These are phyloP conservation scores for Harmothoe impar DNA, from an alignment of 2,888 invertebrate species.

Conservation along the genomic window DNA sequence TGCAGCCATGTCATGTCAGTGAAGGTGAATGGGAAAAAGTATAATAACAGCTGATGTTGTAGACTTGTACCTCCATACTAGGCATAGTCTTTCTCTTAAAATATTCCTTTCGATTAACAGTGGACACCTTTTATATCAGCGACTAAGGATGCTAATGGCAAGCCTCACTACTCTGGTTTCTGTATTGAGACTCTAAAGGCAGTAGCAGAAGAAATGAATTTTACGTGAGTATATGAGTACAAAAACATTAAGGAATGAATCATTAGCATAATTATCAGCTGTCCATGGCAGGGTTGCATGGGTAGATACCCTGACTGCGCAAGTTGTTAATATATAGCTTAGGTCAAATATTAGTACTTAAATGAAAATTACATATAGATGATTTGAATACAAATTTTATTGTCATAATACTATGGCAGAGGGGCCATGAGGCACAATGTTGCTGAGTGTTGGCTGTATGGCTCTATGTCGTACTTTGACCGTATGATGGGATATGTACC, in stretches of 20 bases:
- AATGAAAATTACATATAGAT: not conserved
- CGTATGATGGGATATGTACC: too few species aligned
- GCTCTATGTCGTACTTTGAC: too few species aligned
- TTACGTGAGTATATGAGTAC: not conserved
- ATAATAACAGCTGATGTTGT: too few species aligned
- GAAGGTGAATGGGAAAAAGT: too few species aligned
- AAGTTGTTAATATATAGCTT: not conserved
- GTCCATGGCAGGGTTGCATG: not conserved
- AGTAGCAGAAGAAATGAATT: not conserved
- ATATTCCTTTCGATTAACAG: not conserved
- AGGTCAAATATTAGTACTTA: not conserved
- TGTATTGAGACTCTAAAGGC: not conserved
- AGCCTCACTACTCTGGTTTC: not conserved
- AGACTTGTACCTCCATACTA: too few species aligned
- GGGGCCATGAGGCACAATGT: too few species aligned
- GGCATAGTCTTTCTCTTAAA: too few species aligned
- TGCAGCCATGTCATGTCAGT: too few species aligned
- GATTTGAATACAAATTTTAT: not conserved
- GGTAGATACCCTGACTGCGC: not conserved
- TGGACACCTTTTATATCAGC: not conserved
- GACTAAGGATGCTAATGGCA: not conserved
- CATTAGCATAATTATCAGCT: not conserved
- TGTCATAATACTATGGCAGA: not conserved
- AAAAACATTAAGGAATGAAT: not conserved
- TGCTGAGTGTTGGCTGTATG: too few species aligned